Evolutionary conservation across 2,113 vertebrate species (phyloP), one percentile per base, ranked within the genome.

Genomic region (Martes martes): DNA sequence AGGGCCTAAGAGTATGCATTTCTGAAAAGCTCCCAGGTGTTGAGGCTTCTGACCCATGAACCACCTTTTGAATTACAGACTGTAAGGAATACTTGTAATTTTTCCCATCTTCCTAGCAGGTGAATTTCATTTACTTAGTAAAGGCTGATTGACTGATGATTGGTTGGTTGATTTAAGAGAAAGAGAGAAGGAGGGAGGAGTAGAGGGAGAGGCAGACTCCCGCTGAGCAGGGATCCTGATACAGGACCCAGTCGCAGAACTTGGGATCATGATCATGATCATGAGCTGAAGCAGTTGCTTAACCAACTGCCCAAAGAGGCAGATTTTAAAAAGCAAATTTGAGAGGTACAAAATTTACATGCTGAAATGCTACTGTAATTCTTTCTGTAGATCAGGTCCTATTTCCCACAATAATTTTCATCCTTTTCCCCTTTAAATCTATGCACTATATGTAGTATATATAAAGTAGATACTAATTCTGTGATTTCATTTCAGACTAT

Each of bases 391-490:
- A 45, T n/a, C 3, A 50, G n/a, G 7, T 47, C 93, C 21, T 76
- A 67, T 91, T 94, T 92, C 59, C 18, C 24, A 91, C n/a, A 95
- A 26, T 4, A 19, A 15, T 50, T 89, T 76, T 55, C 26, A 69
- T 61, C 23, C 55, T 96, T 89, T 92, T 82, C 19, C 11, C 28
- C 9, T 33, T 67, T 93, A 80, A 87, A 92, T 16, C 0, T 21
- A n/a, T 69, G 4, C 19, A n/a, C 8, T 33, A 67, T 67, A 36
- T 36, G 8, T 69, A 4, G 2, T 0, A 92, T 88, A 95, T 74
- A 91, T 78, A 31, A 74, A 74, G 42, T n/a, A 23, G 84, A 80
- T 65, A 94, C 89, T 97, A 96, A 78, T 97, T 98, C 73, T 97
- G 23, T 71, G 90, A 78, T 83, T 96, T 88, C 67, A 61, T 97